A percentile compares a stretch with the other conserved stretches of the same genome.
Evolutionary conservation across 2,797 vertebrate species (phyloP).

Genomic region (Acanthiza pusilla): DNA sequence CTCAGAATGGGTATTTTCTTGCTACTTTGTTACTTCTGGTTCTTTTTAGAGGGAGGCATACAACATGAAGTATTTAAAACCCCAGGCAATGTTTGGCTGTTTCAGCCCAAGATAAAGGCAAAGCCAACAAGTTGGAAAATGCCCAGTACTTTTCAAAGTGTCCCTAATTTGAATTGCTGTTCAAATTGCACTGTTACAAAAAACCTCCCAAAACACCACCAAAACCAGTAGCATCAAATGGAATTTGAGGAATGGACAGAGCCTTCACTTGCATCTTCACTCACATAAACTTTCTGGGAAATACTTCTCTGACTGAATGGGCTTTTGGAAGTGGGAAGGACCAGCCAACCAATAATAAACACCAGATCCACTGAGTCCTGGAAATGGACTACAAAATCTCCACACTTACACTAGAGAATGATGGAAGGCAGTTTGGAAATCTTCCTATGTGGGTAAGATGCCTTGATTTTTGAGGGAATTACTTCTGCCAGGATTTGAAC

Average conservation of each 20-base stretch:
- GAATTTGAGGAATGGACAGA: not conserved
- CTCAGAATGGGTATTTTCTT: not conserved
- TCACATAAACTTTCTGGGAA: not conserved
- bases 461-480: not conserved
- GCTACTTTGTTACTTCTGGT: not conserved
- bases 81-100: not conserved
- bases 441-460: not conserved
- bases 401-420: not conserved
- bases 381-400: not conserved
- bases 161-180: not conserved
- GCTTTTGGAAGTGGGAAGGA: not conserved
- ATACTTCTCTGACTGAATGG: not conserved
- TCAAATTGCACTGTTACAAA: not conserved
- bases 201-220: not conserved
- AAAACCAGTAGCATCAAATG: not conserved
- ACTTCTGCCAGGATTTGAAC: not conserved
- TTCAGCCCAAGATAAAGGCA: not conserved
- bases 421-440: not conserved
- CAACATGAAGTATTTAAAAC: not conserved
- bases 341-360: not conserved
- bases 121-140: not conserved
- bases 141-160: not conserved
- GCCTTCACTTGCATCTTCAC: not conserved
- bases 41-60: not conserved
- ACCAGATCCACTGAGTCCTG: not conserved